These are phyloP conservation scores for Tetranychus cinnabarinus DNA, from an alignment of 1,140 invertebrate species.

Conservation along the genomic window DNA sequence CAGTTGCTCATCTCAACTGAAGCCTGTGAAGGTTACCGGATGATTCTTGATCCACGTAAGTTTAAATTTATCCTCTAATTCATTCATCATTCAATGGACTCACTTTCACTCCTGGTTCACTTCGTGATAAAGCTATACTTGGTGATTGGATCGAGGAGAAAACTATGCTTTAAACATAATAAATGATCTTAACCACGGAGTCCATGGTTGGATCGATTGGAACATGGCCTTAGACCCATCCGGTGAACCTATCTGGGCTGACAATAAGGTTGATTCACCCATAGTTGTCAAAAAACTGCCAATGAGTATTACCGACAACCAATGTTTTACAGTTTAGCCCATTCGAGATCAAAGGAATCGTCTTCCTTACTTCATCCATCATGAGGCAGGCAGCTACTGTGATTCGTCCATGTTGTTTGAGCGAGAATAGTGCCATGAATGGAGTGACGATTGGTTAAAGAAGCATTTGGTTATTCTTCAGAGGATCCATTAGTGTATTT, in stretches of 20 bases:
- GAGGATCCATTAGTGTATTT: constrained; percentile 3
- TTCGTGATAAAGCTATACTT: not conserved
- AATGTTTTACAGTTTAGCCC: constrained; percentile 29
- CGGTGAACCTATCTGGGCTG: constrained; percentile 27
- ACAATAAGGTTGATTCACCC: constrained; percentile 25
- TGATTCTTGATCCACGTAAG: not conserved
- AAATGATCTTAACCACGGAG: constrained; percentile 19
- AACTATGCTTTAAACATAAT: constrained; percentile 9
- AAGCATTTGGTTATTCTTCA: not conserved
- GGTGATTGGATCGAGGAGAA: constrained; percentile 5
- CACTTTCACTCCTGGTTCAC: not conserved
- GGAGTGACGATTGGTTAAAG: constrained; percentile 1
- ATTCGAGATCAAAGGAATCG: constrained; percentile 25
- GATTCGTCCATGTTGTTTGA: constrained; percentile 8
- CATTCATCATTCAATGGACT: not conserved
- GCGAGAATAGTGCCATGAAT: constrained; percentile 11
- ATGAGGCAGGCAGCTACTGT: constrained; percentile 8
- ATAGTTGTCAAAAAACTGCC: constrained; percentile 22
- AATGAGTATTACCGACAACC: constrained; percentile 29
- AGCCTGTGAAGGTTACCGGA: constrained; percentile 18
- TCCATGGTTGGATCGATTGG: constrained; percentile 28
- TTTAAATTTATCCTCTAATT: not conserved
- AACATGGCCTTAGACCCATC: constrained; percentile 25
- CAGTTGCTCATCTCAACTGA: constrained; percentile 39
- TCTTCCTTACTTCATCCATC: constrained; percentile 16